phyloP scores from a whole-genome alignment of 2,797 vertebrate genomes.

The Xenentodon cancila region DNA sequence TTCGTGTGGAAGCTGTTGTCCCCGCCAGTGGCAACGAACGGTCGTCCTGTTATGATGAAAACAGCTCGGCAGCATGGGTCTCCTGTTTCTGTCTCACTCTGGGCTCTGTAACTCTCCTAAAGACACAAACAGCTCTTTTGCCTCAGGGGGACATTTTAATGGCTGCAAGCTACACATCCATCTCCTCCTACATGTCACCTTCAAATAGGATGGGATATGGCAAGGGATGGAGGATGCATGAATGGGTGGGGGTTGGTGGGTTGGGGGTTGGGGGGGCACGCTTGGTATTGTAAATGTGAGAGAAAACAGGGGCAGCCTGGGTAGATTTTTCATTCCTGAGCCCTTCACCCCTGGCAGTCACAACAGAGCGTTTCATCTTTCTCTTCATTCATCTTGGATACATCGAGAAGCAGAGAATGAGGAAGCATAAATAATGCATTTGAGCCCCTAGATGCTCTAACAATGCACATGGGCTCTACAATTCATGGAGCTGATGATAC shows the following conservation, averaged over 20 bases:
- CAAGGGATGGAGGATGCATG: slow-evolving; percentile 26
- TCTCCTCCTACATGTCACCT: slow-evolving; percentile 78
- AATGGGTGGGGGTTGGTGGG: too few species aligned
- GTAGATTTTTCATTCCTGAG: slow-evolving; percentile 74
- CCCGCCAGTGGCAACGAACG: slow-evolving; percentile 58
- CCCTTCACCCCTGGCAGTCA: slow-evolving; percentile 72
- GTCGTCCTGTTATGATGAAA: slow-evolving; percentile 71
- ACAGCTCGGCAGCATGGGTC: slow-evolving; percentile 62
- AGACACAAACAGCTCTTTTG: slow-evolving; percentile 71
- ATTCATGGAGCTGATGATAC: slow-evolving; percentile 49
- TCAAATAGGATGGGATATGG: slow-evolving; percentile 69
- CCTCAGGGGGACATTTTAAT: slow-evolving; percentile 78
- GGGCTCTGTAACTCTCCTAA: slow-evolving; percentile 72
- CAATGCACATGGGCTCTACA: slow-evolving; percentile 49
- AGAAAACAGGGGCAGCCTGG: slow-evolving; percentile 46
- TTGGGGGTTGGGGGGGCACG: neutral
- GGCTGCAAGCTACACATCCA: slow-evolving; percentile 74
- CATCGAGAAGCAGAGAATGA: slow-evolving; percentile 62
- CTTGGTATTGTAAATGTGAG: slow-evolving; percentile 20
- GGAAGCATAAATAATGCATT: slow-evolving; percentile 78
- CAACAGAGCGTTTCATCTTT: slow-evolving; percentile 78
- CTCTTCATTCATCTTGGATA: slow-evolving; percentile 77
- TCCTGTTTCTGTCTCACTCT: slow-evolving; percentile 64
- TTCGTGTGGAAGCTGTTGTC: slow-evolving; percentile 51
- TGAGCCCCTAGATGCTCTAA: slow-evolving; percentile 47